These are phyloP conservation scores for Amphimedon queenslandica DNA, from an alignment of 37 sponge, comb jelly and placozoan genomes.

Conservation along the genomic window DNA sequence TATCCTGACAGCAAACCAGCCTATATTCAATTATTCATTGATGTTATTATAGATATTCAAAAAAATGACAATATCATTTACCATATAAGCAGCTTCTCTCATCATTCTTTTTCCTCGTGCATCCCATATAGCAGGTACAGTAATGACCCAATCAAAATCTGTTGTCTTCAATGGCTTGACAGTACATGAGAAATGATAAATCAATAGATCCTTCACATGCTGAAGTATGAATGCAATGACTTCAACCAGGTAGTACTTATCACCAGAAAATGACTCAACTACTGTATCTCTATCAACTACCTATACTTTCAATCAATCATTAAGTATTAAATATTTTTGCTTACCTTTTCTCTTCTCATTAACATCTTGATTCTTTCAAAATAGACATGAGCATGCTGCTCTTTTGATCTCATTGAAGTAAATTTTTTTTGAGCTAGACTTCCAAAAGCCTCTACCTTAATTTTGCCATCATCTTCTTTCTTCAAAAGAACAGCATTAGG, in stretches of 20 bases:
- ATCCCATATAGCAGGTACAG: constrained; percentile 50
- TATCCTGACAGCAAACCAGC: too few species aligned
- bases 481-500: not conserved
- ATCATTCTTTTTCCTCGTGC: constrained; percentile 42
- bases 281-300: too few species aligned
- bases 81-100: constrained; percentile 59
- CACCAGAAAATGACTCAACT: too few species aligned
- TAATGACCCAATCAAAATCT: constrained; percentile 45
- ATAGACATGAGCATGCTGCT: constrained; percentile 3
- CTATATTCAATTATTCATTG: too few species aligned
- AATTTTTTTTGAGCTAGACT: not conserved
- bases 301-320: too few species aligned
- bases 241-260: constrained; percentile 15
- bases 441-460: not conserved
- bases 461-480: not conserved
- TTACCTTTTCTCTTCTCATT: constrained; percentile 18
- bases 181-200: too few species aligned
- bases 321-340: too few species aligned
- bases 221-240: constrained; percentile 6
- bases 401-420: not conserved
- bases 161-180: not conserved
- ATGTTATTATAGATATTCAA: too few species aligned
- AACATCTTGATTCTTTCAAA: constrained; percentile 45
- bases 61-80: too few species aligned
- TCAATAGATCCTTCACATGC: too few species aligned